Evolutionary conservation across 1,140 invertebrate species (phyloP).

Genomic region (Macrostomum lignano): DNA sequence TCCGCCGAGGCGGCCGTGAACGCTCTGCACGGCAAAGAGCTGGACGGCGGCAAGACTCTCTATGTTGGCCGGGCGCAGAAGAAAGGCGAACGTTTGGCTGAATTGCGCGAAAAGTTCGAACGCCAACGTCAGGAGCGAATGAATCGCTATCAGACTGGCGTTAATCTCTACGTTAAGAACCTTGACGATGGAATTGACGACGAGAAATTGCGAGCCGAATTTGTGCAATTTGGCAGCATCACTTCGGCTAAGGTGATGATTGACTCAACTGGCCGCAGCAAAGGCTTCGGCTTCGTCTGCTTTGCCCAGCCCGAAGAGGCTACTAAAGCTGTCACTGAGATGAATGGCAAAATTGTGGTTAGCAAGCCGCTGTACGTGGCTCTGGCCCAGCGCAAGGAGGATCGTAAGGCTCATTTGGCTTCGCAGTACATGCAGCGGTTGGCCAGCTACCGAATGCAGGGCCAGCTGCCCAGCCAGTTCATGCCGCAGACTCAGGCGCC

Average conservation of each 20-base stretch:
- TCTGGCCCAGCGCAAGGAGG: constrained; percentile 86
- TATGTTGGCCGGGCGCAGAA: constrained; percentile 92
- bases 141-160: no score
- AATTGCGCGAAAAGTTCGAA: no score
- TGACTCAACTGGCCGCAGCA: constrained; percentile 63
- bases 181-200: constrained; percentile 79
- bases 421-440: no score
- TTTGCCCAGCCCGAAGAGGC: constrained; percentile 97
- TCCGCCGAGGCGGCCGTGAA: constrained; percentile 66
- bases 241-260: constrained; percentile 80
- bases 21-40: constrained; percentile 61
- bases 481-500: no score
- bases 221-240: constrained; percentile 71
- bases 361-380: constrained; percentile 91
- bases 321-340: constrained; percentile 84
- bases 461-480: no score
- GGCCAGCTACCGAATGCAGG: no score
- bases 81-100: constrained; percentile 88
- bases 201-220: constrained; percentile 65
- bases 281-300: constrained; percentile 97
- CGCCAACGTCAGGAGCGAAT: no score
- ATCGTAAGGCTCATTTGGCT: constrained; percentile 78
- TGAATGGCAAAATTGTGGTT: constrained; percentile 85
- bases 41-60: constrained; percentile 43
- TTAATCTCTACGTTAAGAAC: constrained; percentile 97